Conservation (phyloP, 2,797 vertebrate species). For the Pangasius mekongensis region DNA sequence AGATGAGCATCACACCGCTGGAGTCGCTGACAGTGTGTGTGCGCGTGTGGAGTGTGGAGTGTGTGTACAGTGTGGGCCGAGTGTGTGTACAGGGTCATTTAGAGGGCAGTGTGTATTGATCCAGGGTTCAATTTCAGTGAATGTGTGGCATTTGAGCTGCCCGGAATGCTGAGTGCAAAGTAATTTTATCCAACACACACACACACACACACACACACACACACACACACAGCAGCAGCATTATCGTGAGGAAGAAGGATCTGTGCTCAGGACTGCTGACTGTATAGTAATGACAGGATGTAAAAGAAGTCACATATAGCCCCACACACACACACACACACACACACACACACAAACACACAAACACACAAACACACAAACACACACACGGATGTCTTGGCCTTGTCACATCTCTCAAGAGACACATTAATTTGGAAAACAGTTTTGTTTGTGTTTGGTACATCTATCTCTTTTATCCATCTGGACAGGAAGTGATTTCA, state of each 20-base stretch:
- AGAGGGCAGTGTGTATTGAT: slow-evolving; percentile 45
- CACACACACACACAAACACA: slow-evolving; percentile 19
- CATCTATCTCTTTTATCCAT: background rate
- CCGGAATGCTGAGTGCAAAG: slow-evolving; percentile 39
- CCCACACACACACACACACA: slow-evolving; percentile 40
- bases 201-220: slow-evolving; percentile 41
- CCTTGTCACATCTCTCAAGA: slow-evolving; percentile 11
- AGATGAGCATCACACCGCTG: slow-evolving; percentile 10
- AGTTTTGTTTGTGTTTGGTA: slow-evolving; percentile 13
- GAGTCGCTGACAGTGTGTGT: background rate
- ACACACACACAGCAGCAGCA: slow-evolving; percentile 20
- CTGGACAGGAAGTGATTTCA: slow-evolving; percentile 27
- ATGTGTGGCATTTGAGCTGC: slow-evolving; percentile 40
- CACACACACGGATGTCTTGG: slow-evolving; percentile 6
- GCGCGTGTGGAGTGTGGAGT: background rate
- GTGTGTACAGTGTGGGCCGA: background rate
- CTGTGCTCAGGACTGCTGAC: slow-evolving; percentile 17
- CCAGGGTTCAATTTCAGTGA: slow-evolving; percentile 43
- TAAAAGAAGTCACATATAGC: slow-evolving; percentile 43
- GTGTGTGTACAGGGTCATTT: slow-evolving; percentile 25
- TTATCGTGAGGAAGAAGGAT: slow-evolving; percentile 13
- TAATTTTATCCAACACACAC: slow-evolving; percentile 13
- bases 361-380: slow-evolving; percentile 11
- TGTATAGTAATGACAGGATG: slow-evolving; percentile 17
- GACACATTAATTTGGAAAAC: slow-evolving; percentile 4